Evolutionary conservation across 2,888 invertebrate species (phyloP), one percentile per base, ranked within the genome.

Genomic region (Meloe dianella): DNA sequence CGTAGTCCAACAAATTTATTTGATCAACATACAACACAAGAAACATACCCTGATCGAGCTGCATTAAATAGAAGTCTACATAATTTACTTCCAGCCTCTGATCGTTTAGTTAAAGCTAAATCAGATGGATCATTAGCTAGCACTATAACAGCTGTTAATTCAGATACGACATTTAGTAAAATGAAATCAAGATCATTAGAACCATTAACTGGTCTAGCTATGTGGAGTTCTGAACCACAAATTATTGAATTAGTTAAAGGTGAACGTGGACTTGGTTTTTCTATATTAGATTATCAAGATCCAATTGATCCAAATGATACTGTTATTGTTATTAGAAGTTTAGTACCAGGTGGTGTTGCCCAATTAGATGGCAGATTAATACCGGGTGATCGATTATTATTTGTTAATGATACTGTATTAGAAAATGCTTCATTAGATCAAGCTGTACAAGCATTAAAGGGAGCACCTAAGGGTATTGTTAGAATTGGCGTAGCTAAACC

Each of bases 261-360:
- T 71, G 97, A 98, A 83, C 90, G 97, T 68, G 99, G 99, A 14
- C 89, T 99, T 67, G 99, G 99, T 69, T 99, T 99, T 87, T 98
- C 98, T 71, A 97, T 99, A 83, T 89, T 99, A 75, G 99, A 96
- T 86, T 93, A 93, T 83, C 91, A 91, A 86, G 98, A 99, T 87
- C 98, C 98, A 35, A 89, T 97, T 84, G 97, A 98, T 85, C 95
- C 97, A 57, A 91, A 94, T 78, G 97, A 98, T 85, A 97, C 97
- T 69, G 92, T 99, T 80, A 98, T 99, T 81, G 98, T 99, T 76
- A 97, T 99, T 82, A 91, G 98, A 75, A 97, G 97, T 75, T 88
- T 99, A 77, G 99, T 99, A 68, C 99, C 98, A 27, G 98, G 98
- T 60, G 99, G 99, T 22, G 97, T 98, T 61, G 99, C 99, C 57